Base-by-base conservation (phyloP, 2,113 vertebrate genomes). In the Grammomys dolichurus region DNA sequence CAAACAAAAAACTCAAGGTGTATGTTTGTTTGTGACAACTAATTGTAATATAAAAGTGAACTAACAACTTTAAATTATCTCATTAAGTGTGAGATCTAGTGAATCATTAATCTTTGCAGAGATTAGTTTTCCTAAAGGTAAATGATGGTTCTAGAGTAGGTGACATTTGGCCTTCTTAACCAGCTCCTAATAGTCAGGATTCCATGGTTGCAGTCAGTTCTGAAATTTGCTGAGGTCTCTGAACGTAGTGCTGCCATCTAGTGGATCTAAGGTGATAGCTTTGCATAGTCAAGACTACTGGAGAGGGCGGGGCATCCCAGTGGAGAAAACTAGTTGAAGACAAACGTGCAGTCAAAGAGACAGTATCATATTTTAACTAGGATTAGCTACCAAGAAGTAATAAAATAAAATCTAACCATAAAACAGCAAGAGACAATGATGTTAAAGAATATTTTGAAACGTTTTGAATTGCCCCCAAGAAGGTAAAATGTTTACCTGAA, bases 291-390 rank as follows among this genome's bases (percentile, higher is more conserved):
- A 70, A 75, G 40, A 28, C 11, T 3, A 4, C 24, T 16, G 36
- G 20, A 28, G 4, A 0, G 20, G 5, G 3, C 10, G 28, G 22
- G 33, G 46, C 28, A 77, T 36, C 14, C 12, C 46, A 82, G 70
- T 40, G 10, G 7, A 80, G 84, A 63, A 65, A 91, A 91, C 51
- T 40, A 85, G 82, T 56, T 60, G 48, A 95, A 93, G 78, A 88
- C 80, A 95, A 65, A 84, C 51, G 78, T 63, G 28, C n/a, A 80
- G 65, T 54, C 28, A 73, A 67, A 96, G 67, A 92, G 67, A 95
- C 67, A 75, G 26, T 24, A 63, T 19, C 40, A 43, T 20, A 58
- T 93, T 95, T 95, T 94, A 91, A 94, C 90, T 89, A 95, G 81
- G 20, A 26, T 92, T 89, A 75, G 48, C 46, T 60, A 77, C 69